Evolutionary conservation across 2,113 vertebrate species (phyloP).

Genomic region (Pipa parva): DNA sequence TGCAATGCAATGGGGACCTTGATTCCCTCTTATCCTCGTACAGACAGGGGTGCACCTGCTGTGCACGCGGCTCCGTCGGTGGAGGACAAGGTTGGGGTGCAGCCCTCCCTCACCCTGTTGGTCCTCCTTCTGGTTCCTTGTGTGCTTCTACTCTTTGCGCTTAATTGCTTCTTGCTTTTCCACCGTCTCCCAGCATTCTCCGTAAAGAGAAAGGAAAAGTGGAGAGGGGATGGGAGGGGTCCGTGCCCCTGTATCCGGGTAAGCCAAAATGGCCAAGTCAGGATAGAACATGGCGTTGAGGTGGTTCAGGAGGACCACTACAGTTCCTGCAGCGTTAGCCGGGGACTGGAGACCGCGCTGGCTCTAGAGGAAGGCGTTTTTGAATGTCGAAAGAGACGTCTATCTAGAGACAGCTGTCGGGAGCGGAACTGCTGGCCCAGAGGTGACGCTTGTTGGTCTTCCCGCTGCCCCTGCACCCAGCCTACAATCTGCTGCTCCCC

Average conservation of each 20-base stretch:
- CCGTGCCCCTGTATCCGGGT: background rate
- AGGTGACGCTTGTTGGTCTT: slow-evolving; percentile 47
- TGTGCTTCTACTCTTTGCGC: slow-evolving; percentile 61
- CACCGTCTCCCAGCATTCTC: slow-evolving; percentile 60
- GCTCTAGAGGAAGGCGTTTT: slow-evolving; percentile 53
- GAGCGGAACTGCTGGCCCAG: slow-evolving; percentile 56
- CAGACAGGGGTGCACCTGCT: background rate
- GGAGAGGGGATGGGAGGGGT: slow-evolving; percentile 13
- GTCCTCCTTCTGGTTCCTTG: slow-evolving; percentile 66
- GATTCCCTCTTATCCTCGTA: background rate
- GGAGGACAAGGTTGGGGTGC: slow-evolving; percentile 1
- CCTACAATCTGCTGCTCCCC: slow-evolving; percentile 39
- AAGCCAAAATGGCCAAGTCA: background rate
- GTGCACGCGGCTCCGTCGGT: background rate
- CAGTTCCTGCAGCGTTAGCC: slow-evolving; percentile 28
- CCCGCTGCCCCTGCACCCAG: slow-evolving; percentile 53
- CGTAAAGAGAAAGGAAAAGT: slow-evolving; percentile 37
- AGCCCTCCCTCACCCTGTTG: slow-evolving; percentile 56
- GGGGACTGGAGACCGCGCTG: slow-evolving; percentile 47
- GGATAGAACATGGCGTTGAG: background rate
- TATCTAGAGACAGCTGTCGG: slow-evolving; percentile 49
- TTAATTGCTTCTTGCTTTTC: slow-evolving; percentile 66
- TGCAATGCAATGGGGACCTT: slow-evolving; percentile 23
- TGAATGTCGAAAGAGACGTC: slow-evolving; percentile 45
- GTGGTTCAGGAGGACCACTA: background rate